phyloP scores from a whole-genome alignment of 2,113 vertebrate genomes.

The Muntiacus muntjak region DNA sequence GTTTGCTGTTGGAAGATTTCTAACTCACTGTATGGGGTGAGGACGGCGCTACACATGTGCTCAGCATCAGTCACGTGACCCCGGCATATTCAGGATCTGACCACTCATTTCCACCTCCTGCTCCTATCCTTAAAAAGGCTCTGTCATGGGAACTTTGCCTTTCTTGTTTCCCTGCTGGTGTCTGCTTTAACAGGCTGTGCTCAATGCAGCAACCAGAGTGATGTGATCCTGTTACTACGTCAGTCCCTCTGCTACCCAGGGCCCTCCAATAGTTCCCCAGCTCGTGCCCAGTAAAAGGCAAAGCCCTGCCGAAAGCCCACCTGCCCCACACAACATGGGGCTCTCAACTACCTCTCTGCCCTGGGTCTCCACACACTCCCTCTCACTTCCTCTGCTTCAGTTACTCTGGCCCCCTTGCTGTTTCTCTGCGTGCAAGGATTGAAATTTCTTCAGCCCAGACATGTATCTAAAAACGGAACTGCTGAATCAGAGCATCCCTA shows the following conservation, averaged over 20 bases:
- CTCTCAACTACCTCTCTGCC: neutral
- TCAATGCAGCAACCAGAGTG: neutral
- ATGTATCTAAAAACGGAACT: neutral
- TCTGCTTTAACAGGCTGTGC: neutral
- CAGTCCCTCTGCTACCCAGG: no score
- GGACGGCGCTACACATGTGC: accelerated
- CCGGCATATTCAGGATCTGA: neutral
- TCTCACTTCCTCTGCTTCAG: neutral
- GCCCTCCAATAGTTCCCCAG: neutral
- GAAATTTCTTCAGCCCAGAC: neutral
- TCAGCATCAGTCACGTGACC: neutral
- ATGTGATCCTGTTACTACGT: neutral
- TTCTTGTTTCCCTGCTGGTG: neutral
- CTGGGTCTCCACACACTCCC: accelerated
- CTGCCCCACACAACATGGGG: neutral
- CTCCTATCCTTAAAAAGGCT: neutral
- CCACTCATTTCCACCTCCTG: no score
- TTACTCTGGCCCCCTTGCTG: neutral
- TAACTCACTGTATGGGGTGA: neutral
- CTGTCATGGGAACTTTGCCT: neutral
- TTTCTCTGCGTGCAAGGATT: neutral
- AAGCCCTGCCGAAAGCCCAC: neutral
- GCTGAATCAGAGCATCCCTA: neutral
- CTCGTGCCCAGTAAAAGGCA: neutral
- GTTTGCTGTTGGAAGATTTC: neutral